phyloP scores from a whole-genome alignment of 2,888 invertebrate species.

The Geotrupes spiniger region DNA sequence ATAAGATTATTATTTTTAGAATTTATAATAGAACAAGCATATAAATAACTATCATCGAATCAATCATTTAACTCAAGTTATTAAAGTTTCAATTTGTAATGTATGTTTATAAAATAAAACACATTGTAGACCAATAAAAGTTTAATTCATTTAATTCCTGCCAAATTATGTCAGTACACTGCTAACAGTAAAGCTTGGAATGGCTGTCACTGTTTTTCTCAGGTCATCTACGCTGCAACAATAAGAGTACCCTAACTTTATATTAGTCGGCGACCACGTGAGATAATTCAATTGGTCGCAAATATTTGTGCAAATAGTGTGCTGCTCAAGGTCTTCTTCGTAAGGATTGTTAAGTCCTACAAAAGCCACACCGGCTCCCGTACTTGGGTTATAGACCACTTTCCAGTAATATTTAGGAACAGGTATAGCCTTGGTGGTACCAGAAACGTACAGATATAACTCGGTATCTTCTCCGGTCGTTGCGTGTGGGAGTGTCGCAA shows the following conservation, averaged over 20 bases:
- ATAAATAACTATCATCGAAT: too few species aligned
- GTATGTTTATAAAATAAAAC: too few species aligned
- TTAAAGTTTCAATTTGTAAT: too few species aligned
- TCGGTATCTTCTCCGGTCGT: conserved; percentile 29
- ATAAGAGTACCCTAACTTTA: conserved; percentile 59
- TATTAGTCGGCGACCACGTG: conserved; percentile 54
- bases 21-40: too few species aligned
- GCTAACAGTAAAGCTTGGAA: conserved; percentile 60
- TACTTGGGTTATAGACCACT: conserved; percentile 55
- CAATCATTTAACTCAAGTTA: too few species aligned
- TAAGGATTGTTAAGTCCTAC: conserved; percentile 63
- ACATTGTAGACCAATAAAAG: too few species aligned
- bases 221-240: conserved; percentile 61
- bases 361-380: conserved; percentile 56
- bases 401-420: conserved; percentile 59
- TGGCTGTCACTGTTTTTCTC: conserved; percentile 52
- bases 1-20: too few species aligned
- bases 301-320: conserved; percentile 47
- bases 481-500: conserved; percentile 55
- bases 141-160: too few species aligned
- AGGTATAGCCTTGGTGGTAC: conserved; percentile 44
- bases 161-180: too few species aligned
- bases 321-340: conserved; percentile 25
- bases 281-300: conserved; percentile 61
- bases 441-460: conserved; percentile 40